phyloP scores from a whole-genome alignment of 30 jellyfish, hydroid and myxozoan genomes.

The Chrysaora quinquecirrha region DNA sequence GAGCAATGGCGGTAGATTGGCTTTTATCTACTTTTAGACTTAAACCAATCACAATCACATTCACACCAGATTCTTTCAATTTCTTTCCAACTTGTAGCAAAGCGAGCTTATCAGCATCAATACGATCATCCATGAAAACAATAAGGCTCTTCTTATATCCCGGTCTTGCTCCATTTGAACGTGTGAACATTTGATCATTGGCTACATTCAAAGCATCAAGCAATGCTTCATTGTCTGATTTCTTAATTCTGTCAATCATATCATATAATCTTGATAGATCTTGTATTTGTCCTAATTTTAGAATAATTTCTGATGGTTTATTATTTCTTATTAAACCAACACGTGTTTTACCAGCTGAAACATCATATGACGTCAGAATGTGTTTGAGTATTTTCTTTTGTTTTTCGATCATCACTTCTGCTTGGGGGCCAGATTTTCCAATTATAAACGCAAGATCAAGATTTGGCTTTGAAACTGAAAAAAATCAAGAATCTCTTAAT shows the following conservation, averaged over 20 bases:
- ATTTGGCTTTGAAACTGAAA: conserved; percentile 33
- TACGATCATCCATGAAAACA: conserved; percentile 67
- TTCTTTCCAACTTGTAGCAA: conserved; percentile 27
- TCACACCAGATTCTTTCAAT: conserved; percentile 46
- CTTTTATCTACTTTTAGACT: conserved; percentile 40
- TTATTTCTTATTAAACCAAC: conserved; percentile 72
- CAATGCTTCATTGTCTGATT: neutral
- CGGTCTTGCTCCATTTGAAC: conserved; percentile 78
- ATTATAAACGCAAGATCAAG: conserved; percentile 75
- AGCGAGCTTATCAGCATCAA: conserved; percentile 40
- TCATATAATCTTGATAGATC: neutral
- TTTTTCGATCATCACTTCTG: conserved; percentile 17
- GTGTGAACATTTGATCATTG: conserved; percentile 43
- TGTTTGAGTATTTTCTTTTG: conserved; percentile 62
- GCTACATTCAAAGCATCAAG: conserved; percentile 50
- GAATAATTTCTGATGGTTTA: conserved; percentile 33
- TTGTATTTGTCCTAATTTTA: conserved; percentile 62
- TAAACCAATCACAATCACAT: conserved; percentile 67
- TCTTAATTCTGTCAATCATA: conserved; percentile 14
- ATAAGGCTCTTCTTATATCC: conserved; percentile 79
- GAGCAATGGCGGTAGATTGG: conserved; percentile 26
- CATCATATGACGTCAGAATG: conserved; percentile 67
- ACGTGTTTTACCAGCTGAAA: conserved; percentile 67
- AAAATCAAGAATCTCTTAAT: too few species aligned
- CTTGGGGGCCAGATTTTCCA: conserved; percentile 69